Evolutionary conservation across 2,888 invertebrate species (phyloP).

Genomic region (Netelia inedita): DNA sequence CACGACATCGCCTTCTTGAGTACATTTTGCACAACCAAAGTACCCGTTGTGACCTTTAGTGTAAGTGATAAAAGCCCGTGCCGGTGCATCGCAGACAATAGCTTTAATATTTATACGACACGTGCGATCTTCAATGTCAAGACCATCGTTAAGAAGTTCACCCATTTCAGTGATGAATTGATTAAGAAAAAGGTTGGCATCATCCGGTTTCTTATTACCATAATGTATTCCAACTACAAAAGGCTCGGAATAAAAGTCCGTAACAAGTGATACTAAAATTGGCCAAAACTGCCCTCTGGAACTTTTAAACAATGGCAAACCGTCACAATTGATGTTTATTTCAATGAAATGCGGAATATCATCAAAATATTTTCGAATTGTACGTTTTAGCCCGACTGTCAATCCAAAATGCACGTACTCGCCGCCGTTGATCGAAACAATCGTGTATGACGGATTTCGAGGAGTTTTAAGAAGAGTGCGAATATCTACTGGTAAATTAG

Average conservation of each 20-base stretch:
- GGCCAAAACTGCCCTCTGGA: constrained; percentile 74
- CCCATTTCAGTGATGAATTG: constrained; percentile 69
- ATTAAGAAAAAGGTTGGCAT: constrained; percentile 67
- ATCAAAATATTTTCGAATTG: constrained; percentile 54
- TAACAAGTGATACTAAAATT: constrained; percentile 61
- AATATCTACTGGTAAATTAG: constrained; percentile 28
- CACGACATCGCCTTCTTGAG: constrained; percentile 69
- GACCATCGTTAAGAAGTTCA: constrained; percentile 53
- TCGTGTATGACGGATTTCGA: constrained; percentile 34
- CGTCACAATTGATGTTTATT: constrained; percentile 71
- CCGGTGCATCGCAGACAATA: constrained; percentile 69
- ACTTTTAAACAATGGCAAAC: constrained; percentile 71
- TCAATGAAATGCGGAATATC: constrained; percentile 39
- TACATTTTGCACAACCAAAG: constrained; percentile 74
- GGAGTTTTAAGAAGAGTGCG: constrained; percentile 62
- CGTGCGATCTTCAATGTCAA: constrained; percentile 46
- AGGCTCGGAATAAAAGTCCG: constrained; percentile 56
- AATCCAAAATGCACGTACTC: constrained; percentile 65
- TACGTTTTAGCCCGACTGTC: constrained; percentile 47
- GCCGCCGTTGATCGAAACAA: constrained; percentile 44
- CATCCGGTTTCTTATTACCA: constrained; percentile 68
- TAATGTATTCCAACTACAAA: constrained; percentile 53
- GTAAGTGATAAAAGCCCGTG: constrained; percentile 71
- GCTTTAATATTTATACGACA: constrained; percentile 59
- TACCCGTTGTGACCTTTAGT: constrained; percentile 73